phyloP scores from a whole-genome alignment of 2,113 vertebrate species.

The western clawed frog (Xenopus tropicalis) region DNA sequence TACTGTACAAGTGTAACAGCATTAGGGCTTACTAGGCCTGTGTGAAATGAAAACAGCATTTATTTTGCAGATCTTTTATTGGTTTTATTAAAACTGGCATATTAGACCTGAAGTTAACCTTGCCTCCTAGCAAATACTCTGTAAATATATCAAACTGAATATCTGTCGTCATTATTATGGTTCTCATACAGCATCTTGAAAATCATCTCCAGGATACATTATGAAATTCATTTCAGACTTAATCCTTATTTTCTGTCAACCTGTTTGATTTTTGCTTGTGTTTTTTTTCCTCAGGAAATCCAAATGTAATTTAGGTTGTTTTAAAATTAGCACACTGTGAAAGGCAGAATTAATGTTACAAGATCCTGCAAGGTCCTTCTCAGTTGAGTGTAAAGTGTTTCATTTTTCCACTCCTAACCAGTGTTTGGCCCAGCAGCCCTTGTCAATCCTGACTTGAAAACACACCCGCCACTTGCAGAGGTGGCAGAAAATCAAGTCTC shows the following conservation, averaged over 20 bases:
- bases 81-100: neutral
- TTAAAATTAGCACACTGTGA: neutral
- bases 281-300: neutral
- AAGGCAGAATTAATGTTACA: neutral
- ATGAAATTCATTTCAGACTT: neutral
- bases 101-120: neutral
- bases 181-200: constrained; percentile 1
- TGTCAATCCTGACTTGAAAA: constrained; percentile 20
- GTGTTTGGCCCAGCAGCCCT: neutral
- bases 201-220: constrained; percentile 4
- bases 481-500: constrained; percentile 34
- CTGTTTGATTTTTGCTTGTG: too few relatives aligned
- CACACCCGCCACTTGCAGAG: constrained; percentile 27
- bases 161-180: neutral
- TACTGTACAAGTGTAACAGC: too few relatives aligned
- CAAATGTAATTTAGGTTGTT: neutral
- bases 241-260: neutral
- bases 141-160: constrained; percentile 3
- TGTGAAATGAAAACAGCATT: neutral
- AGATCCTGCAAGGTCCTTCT: neutral
- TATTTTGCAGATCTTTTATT: neutral
- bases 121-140: neutral
- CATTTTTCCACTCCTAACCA: neutral
- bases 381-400: neutral
- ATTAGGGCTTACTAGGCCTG: too few relatives aligned